Evolutionary conservation across 2,888 invertebrate genomes (phyloP), one percentile per base, ranked within the genome.

Genomic region (Tetramorium bicarinatum): DNA sequence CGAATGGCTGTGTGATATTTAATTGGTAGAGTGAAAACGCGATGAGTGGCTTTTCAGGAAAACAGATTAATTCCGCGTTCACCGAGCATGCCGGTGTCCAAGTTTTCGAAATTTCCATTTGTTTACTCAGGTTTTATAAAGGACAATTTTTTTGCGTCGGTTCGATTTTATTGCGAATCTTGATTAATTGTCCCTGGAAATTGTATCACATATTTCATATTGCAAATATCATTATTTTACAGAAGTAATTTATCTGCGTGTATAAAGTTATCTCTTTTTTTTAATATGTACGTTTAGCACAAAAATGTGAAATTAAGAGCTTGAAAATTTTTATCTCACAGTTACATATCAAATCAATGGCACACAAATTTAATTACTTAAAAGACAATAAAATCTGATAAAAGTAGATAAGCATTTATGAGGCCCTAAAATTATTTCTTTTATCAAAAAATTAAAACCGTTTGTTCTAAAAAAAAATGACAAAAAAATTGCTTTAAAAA

Each of bases 31-130:
- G 25, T 61, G 59, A 61, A 56, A 77, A 66, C 21, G 38, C 52
- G 77, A 75, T 61, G 76, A 75, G 77, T 77, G 77, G 64, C 81
- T 81, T 81, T 76, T 54, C 61, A 62, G 77, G 76, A 66, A 82
- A 77, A 77, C 71, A 77, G 54, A 77, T 77, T 77, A 77, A 77
- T 69, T 41, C 77, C 54, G 29, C 54, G 52, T 38, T 56, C 56
- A 56, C 29, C 34, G 82, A 62, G 29, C 76, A 66, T 47, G 47
- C 76, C 44, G 25, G 11, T 29, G 21, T 59, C 44, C 56, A 54
- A 44, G 47, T 64, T 56, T 66, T 56, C 25, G 54, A 44, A 77
- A 77, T 64, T 82, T 76, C 54, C 64, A 44, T 82, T 82, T 77
- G 54, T 38, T 75, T 54, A 54, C 29, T 41, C 75, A 25, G 54